Evolutionary conservation across 2,113 vertebrate genomes (phyloP).

Genomic region (Odontesthes bonariensis): DNA sequence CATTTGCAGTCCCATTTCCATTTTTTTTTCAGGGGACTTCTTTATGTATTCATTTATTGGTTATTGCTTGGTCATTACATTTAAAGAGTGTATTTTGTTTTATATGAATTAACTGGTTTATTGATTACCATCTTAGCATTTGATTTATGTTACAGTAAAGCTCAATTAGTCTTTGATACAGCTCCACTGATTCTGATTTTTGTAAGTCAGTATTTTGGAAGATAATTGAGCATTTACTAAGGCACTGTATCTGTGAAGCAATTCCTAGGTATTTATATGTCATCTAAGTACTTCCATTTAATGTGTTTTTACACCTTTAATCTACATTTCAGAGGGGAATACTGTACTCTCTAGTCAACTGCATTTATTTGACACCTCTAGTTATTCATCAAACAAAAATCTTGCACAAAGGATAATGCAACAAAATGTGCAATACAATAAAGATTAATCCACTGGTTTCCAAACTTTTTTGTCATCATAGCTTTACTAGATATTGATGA

Average conservation of each 20-base stretch:
- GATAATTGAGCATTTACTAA: neutral
- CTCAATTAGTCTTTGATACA: neutral
- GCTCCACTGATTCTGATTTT: neutral
- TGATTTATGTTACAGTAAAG: neutral
- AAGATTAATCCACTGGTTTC: too few relatives aligned
- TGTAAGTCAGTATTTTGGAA: neutral
- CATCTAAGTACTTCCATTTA: neutral
- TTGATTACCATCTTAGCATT: neutral
- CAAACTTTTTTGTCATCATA: neutral
- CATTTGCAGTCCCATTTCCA: too few relatives aligned
- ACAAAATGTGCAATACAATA: neutral
- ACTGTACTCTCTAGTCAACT: neutral
- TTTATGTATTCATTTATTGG: too few relatives aligned
- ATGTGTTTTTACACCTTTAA: neutral
- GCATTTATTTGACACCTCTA: neutral
- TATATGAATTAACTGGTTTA: neutral
- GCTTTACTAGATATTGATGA: neutral
- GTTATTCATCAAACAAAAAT: neutral
- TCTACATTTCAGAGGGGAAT: neutral
- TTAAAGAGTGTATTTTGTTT: too few relatives aligned
- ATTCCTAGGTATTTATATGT: too few relatives aligned
- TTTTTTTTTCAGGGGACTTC: too few relatives aligned
- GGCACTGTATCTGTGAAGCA: neutral
- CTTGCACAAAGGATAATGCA: neutral
- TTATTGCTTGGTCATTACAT: too few relatives aligned